phyloP scores from a whole-genome alignment of 2,888 invertebrate genomes.

The Hydrotaea diabolus region DNA sequence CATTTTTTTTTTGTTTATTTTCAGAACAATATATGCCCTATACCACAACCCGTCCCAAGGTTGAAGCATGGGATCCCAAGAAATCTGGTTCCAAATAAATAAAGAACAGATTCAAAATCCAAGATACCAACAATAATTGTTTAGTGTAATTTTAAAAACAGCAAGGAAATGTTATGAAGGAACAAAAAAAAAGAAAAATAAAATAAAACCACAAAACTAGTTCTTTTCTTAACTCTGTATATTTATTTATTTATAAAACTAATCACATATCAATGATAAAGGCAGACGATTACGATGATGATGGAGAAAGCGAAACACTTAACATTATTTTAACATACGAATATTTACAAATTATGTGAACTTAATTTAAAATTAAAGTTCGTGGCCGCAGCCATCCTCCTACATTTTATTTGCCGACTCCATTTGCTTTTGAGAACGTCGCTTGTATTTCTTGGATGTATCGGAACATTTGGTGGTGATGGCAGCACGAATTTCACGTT shows the following conservation, averaged over 20 bases:
- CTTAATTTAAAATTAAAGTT: neutral
- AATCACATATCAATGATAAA: neutral
- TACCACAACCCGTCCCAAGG: conserved; percentile 92
- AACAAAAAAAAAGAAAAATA: conserved; percentile 31
- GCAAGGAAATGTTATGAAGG: conserved; percentile 15
- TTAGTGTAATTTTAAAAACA: conserved; percentile 35
- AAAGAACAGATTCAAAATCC: neutral
- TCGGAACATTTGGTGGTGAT: conserved; percentile 85
- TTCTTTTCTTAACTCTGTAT: neutral
- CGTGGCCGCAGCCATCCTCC: neutral
- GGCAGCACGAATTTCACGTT: conserved; percentile 82
- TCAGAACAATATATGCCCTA: conserved; percentile 92
- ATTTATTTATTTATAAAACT: conserved; percentile 13
- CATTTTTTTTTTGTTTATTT: conserved; percentile 56
- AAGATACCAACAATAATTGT: conserved; percentile 5
- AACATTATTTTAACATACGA: conserved; percentile 12
- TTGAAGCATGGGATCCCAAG: conserved; percentile 90
- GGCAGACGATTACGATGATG: too few relatives aligned
- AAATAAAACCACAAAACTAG: conserved; percentile 39
- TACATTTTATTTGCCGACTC: neutral
- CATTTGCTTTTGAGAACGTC: conserved; percentile 37
- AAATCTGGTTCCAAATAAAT: conserved; percentile 69
- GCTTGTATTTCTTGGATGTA: conserved; percentile 82
- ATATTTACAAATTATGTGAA: conserved; percentile 14
- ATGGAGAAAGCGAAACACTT: neutral